Evolutionary conservation across 2,113 vertebrate genomes (phyloP), one percentile per base, ranked within the genome.

Genomic region (Apodemus sylvaticus): DNA sequence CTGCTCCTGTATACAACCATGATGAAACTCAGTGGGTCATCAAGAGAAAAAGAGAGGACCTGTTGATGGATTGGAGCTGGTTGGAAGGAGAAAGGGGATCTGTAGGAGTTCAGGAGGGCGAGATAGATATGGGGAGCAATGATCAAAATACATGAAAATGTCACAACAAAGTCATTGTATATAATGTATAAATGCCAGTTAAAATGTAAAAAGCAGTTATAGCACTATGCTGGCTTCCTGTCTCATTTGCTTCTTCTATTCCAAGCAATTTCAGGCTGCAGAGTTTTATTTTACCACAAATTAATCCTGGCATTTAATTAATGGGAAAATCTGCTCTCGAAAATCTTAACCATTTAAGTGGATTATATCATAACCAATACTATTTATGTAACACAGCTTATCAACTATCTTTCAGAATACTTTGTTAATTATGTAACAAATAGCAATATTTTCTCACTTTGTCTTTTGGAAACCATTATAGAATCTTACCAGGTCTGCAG

Each of bases 301-400:
- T 86, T 60, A 95, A 92, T 85, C 53, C 51, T 78, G n/a, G 3
- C 14, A 71, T 51, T n/a, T 93, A 53, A 17, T 74, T 91, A 96
- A 94, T 55, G 26, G 10, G 31, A 29, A 29, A 79, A 90, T 51
- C 17, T 36, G 48, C 42, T 89, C 24, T 96, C 16, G 86, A 81
- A 89, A 70, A 39, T 51, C 3, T 62, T 42, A 6, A 79, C 39
- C 88, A 58, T 68, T 60, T 48, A 68, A 5, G 9, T 74, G 7
- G 14, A 70, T 39, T 87, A 76, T 34, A 53, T 3, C 8, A 73
- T 36, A 74, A 92, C 42, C 31, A 86, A 86, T 76, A 83, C 45
- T 70, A 34, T 29, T 39, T 73, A 60, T 42, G 26, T 22, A 53
- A 62, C 39, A 34, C 12, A 74, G 48, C 74, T 74, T 74, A 48